Conservation (phyloP, 2,888 invertebrate genomes). For the Megastigmus dorsalis region DNA sequence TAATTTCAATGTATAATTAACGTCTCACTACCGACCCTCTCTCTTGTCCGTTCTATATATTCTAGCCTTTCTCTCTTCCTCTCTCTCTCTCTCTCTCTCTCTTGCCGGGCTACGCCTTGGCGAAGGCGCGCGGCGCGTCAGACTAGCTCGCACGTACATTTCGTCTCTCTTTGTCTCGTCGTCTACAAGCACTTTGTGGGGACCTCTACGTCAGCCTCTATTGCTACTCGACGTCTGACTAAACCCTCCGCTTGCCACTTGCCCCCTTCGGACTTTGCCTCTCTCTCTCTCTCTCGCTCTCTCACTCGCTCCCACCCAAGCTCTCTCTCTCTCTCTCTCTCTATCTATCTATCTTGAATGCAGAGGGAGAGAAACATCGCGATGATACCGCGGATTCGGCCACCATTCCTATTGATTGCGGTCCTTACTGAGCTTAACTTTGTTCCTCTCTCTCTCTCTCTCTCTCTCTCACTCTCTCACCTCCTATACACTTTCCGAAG, state of each 20-base stretch:
- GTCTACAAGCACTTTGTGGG: constrained; percentile 20
- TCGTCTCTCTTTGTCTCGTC: constrained; percentile 27
- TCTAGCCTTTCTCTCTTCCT: constrained; percentile 57
- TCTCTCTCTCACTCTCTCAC: too few relatives aligned
- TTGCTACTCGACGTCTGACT: constrained; percentile 59
- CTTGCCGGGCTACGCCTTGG: too few relatives aligned
- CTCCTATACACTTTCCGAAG: constrained; percentile 62
- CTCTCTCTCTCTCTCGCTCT: neutral
- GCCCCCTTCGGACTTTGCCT: neutral
- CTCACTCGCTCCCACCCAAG: constrained; percentile 15
- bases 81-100: constrained; percentile 58
- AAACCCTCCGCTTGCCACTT: constrained; percentile 32
- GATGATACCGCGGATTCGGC: constrained; percentile 68
- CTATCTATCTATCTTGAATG: too few relatives aligned
- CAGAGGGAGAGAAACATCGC: constrained; percentile 60
- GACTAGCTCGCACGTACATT: constrained; percentile 10
- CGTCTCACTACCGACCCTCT: constrained; percentile 72
- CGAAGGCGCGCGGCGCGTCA: constrained; percentile 18
- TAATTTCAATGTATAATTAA: constrained; percentile 75
- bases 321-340: neutral
- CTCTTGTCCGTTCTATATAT: constrained; percentile 54
- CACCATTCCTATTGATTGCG: constrained; percentile 72
- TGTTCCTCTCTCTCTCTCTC: constrained; percentile 64
- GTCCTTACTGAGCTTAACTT: constrained; percentile 69
- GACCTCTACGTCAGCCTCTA: constrained; percentile 35